These are phyloP conservation scores for Tethya wilhelma DNA, from an alignment of 37 sponge, comb jelly and placozoan genomes.

Conservation along the genomic window DNA sequence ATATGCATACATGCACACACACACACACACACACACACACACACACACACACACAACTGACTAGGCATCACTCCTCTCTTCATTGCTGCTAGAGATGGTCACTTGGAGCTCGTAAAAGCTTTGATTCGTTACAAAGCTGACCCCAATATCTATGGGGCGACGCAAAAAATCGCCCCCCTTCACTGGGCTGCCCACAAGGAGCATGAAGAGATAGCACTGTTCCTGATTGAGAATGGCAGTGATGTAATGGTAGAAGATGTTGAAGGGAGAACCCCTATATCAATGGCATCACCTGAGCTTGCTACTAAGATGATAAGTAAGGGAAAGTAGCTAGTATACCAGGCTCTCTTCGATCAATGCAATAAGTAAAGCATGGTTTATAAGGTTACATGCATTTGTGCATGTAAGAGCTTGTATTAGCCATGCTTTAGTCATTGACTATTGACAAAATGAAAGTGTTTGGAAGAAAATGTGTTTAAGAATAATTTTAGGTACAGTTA, in stretches of 20 bases:
- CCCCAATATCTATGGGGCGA: conserved; percentile 36
- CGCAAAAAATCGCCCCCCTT: conserved; percentile 52
- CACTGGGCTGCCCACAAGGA: conserved; percentile 89
- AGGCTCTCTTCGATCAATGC: too few species aligned
- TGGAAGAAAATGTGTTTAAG: too few species aligned
- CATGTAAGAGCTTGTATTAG: too few species aligned
- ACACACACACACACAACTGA: too few species aligned
- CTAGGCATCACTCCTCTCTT: conserved; percentile 72
- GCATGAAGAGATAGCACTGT: conserved; percentile 49
- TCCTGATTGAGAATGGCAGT: conserved; percentile 66
- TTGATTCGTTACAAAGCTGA: conserved; percentile 31
- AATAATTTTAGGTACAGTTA: too few species aligned
- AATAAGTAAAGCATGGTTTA: too few species aligned
- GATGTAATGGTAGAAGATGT: conserved; percentile 56
- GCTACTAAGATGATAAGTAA: conserved; percentile 74
- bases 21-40: neutral
- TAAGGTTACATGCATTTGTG: too few species aligned
- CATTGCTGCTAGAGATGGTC: conserved; percentile 65
- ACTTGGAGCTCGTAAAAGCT: conserved; percentile 48
- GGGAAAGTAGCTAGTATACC: neutral
- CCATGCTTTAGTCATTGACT: too few species aligned
- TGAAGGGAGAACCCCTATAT: conserved; percentile 68
- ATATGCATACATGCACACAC: neutral
- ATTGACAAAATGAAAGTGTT: too few species aligned
- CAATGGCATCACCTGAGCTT: conserved; percentile 71